Conservation (phyloP, 2,113 vertebrate genomes). For the Myotis davidii region DNA sequence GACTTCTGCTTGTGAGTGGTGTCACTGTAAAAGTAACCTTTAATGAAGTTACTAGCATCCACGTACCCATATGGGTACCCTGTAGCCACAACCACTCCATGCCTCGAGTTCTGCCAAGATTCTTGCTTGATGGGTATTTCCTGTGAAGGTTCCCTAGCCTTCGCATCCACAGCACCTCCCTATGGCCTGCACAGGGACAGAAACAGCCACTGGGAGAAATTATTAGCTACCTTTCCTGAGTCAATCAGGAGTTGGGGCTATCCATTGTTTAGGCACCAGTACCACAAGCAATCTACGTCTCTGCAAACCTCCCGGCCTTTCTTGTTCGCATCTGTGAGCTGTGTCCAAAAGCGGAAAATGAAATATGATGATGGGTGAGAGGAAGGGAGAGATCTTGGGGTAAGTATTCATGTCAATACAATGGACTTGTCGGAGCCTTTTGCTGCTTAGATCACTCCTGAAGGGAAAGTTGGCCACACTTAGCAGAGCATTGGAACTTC, state of each 20-base stretch:
- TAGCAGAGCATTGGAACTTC: neutral
- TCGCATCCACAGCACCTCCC: neutral
- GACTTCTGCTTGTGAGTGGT: neutral
- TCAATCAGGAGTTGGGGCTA: neutral
- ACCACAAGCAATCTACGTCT: neutral
- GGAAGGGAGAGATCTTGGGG: neutral
- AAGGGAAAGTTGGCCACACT: neutral
- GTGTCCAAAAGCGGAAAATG: neutral
- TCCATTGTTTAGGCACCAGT: neutral
- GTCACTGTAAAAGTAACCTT: conserved; percentile 1
- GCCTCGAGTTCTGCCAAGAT: neutral
- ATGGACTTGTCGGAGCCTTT: neutral
- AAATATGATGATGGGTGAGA: neutral
- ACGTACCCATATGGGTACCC: neutral
- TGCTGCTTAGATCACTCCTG: neutral
- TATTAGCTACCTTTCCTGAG: neutral
- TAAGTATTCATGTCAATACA: neutral
- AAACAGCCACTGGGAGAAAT: neutral
- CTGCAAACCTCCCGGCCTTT: neutral
- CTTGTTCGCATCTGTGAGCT: neutral
- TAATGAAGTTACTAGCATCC: neutral
- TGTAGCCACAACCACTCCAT: neutral
- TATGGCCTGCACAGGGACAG: neutral
- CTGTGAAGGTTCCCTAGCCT: neutral
- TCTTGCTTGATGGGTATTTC: neutral